Percentiles rank a stretch among this genome's conserved stretches.
Evolutionary conservation across 2,888 invertebrate genomes (phyloP).

Genomic region (Cantharis lateralis): DNA sequence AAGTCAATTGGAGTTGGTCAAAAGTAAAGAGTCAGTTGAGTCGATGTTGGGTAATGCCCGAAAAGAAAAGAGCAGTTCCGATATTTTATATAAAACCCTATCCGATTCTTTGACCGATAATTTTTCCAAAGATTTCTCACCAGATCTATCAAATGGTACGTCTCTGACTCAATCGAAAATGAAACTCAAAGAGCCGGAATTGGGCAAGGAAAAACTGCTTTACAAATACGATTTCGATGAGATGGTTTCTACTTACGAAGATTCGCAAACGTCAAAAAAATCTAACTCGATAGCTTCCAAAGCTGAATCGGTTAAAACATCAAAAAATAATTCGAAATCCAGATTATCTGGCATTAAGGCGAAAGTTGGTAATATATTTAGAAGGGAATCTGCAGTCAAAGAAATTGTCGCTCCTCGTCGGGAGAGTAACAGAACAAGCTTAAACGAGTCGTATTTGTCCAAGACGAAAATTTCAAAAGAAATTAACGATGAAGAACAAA

Average conservation of each 20-base stretch:
- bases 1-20: constrained; percentile 14
- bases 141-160: background rate
- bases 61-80: background rate
- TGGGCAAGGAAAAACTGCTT: background rate
- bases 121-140: too few relatives aligned
- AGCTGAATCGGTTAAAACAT: background rate
- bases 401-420: background rate
- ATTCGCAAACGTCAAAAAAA: background rate
- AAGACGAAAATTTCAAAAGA: background rate
- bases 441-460: background rate
- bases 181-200: background rate
- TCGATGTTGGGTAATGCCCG: background rate
- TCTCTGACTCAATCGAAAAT: background rate
- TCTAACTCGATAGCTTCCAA: background rate
- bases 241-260: background rate
- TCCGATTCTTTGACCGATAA: background rate
- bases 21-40: constrained; percentile 11
- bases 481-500: background rate
- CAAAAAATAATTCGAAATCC: background rate
- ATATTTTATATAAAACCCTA: background rate
- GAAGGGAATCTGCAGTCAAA: background rate
- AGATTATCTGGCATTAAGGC: background rate
- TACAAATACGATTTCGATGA: background rate
- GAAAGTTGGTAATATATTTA: constrained; percentile 1
- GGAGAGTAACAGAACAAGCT: background rate